Conservation (phyloP, 2,888 invertebrate species). For the Drosophila longiperda region DNA sequence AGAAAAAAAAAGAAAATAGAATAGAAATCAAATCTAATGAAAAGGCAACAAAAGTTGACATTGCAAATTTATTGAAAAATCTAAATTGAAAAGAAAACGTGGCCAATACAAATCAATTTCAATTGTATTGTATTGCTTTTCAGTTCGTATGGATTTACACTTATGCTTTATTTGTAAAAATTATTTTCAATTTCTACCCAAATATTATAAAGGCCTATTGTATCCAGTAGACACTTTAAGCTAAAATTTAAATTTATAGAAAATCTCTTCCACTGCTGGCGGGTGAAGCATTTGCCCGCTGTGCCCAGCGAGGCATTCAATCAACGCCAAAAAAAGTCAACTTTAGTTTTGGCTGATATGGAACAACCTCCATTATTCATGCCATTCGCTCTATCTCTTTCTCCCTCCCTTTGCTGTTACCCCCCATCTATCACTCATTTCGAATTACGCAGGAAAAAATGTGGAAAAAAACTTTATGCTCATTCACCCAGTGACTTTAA, state of each 20-base stretch:
- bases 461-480: conserved; percentile 57
- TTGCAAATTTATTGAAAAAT: conserved; percentile 22
- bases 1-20: conserved; percentile 13
- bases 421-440: conserved; percentile 42
- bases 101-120: conserved; percentile 21
- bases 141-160: background rate
- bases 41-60: conserved; percentile 16
- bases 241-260: background rate
- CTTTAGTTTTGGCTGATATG: conserved; percentile 60
- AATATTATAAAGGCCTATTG: background rate
- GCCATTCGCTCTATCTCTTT: background rate
- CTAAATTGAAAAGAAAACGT: conserved; percentile 9
- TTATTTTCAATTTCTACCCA: conserved; percentile 1
- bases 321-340: conserved; percentile 61
- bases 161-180: background rate
- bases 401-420: conserved; percentile 1
- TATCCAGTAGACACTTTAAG: background rate
- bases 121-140: background rate
- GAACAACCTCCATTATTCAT: conserved; percentile 59
- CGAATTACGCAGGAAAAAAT: conserved; percentile 23
- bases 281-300: background rate
- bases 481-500: conserved; percentile 68
- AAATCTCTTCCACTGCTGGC: conserved; percentile 7
- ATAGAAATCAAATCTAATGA: conserved; percentile 16
- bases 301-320: conserved; percentile 38